These are phyloP conservation scores for Callorhinus ursinus DNA, from an alignment of 2,113 vertebrate genomes.

Conservation along the genomic window DNA sequence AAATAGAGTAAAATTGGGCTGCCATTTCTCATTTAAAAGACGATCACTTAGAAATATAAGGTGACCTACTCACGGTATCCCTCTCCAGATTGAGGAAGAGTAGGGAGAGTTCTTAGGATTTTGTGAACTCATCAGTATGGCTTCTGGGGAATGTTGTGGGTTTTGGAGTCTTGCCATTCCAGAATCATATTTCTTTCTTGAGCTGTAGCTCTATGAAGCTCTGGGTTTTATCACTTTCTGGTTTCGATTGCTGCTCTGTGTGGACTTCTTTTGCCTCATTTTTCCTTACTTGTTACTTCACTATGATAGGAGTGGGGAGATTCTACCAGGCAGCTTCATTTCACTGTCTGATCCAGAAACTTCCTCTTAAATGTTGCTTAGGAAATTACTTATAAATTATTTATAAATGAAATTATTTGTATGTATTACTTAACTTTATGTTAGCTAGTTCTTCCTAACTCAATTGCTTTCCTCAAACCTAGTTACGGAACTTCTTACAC, in stretches of 20 bases:
- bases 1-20: background rate
- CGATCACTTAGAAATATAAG: background rate
- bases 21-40: background rate
- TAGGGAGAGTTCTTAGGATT: background rate
- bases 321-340: background rate
- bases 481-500: background rate
- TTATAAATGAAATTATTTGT: background rate
- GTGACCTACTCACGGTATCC: background rate
- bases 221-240: background rate
- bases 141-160: background rate
- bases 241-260: background rate
- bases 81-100: background rate
- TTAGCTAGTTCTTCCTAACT: slow-evolving; percentile 5
- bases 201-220: background rate
- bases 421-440: background rate
- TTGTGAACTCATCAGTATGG: background rate
- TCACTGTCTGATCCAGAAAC: slow-evolving; percentile 29
- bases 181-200: background rate
- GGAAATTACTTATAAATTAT: background rate
- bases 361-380: background rate
- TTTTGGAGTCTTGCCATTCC: background rate
- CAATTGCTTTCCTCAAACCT: background rate
- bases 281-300: background rate
- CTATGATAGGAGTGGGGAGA: background rate
- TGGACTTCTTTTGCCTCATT: background rate